Conservation (phyloP, 2,113 vertebrate genomes). For the Haemorhous mexicanus region DNA sequence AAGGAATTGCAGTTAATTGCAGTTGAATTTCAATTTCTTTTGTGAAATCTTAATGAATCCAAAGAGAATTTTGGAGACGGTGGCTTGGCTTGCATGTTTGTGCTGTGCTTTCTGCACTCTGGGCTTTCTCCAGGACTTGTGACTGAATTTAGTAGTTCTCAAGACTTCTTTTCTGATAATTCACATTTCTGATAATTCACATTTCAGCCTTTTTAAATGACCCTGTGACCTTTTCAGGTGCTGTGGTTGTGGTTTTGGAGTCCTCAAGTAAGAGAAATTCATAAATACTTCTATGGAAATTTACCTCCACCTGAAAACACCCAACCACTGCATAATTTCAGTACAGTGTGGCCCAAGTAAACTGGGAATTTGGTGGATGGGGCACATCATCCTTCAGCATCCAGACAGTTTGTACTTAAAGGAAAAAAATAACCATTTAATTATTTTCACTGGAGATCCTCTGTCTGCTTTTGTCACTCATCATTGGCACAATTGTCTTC, state of each 20-base stretch:
- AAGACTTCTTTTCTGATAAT: neutral
- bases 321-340: conserved; percentile 24
- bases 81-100: neutral
- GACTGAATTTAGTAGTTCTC: neutral
- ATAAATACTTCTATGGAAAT: neutral
- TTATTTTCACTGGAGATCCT: conserved; percentile 29
- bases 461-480: conserved; percentile 23
- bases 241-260: neutral
- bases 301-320: neutral
- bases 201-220: neutral
- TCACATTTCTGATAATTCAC: neutral
- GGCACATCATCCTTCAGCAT: conserved; percentile 28
- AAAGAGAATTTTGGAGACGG: neutral
- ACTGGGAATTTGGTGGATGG: neutral
- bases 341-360: neutral
- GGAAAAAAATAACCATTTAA: conserved; percentile 21
- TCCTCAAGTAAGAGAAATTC: neutral
- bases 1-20: neutral
- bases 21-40: neutral
- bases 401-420: conserved; percentile 15
- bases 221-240: neutral
- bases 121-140: neutral
- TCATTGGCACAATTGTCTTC: neutral
- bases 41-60: neutral
- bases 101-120: neutral